Conservation (phyloP, 2,797 vertebrate species). For the Mus caroli region DNA sequence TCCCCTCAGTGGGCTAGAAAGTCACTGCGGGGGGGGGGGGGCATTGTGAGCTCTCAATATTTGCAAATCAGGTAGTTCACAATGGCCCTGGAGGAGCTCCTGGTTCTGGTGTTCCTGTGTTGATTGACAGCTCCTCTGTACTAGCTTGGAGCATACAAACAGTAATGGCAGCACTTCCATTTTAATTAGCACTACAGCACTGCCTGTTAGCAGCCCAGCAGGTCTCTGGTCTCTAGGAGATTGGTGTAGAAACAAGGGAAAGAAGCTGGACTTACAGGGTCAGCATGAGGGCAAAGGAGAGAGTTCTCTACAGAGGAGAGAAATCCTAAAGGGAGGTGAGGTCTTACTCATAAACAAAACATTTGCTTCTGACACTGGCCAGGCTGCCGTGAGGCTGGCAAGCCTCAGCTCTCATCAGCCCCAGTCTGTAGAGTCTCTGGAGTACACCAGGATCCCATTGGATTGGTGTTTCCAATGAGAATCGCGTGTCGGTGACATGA, state of each 20-base stretch:
- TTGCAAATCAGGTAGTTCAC: accelerated
- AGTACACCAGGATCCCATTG: accelerated
- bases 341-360: background rate
- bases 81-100: background rate
- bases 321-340: background rate
- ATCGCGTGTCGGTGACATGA: background rate
- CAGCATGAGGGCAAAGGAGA: background rate
- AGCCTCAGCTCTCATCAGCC: background rate
- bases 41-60: background rate
- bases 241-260: background rate
- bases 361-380: background rate
- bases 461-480: background rate
- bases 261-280: background rate
- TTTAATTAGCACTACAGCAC: slow-evolving; percentile 3
- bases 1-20: accelerated
- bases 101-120: background rate
- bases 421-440: background rate
- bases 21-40: accelerated
- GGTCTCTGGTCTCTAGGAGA: background rate
- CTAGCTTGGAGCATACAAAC: background rate
- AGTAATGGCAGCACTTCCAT: background rate
- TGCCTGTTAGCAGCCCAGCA: background rate
- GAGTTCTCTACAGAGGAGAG: background rate
- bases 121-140: background rate
- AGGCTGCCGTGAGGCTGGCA: background rate